Base-by-base conservation (phyloP, 2,113 vertebrate genomes). In the Ptilonorhynchus violaceus region DNA sequence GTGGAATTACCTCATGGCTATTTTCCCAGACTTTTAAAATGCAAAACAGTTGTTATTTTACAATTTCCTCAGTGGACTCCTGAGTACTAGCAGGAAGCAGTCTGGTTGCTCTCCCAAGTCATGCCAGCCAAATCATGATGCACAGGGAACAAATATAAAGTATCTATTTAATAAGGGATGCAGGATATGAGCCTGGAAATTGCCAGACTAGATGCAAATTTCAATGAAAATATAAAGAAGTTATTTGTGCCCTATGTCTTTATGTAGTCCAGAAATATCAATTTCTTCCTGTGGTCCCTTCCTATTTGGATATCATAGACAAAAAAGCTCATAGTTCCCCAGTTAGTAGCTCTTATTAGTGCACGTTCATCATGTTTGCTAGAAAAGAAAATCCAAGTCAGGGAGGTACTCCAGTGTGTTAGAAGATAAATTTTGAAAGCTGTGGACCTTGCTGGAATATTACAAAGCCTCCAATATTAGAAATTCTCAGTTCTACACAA, bases 91-190 rank as follows among this genome's bases (percentile, higher is more conserved):
- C 23, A 84, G 58, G 49, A 83, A 80, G 35, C 27, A 55, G 27
- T 13, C n/a, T 44, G 13, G 16, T 53, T 89, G 11, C 5, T 78
- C 15, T 58, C 44, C 10, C 22, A 52, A 35, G 44, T n/a, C 25
- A 15, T 14, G 6, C 23, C 35, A 63, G 17, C 31, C 4, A 74
- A 69, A 86, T 95, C 31, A 47, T 96, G 89, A 92, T 96, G 64
- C 79, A 89, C 0, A 64, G 59, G 9, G 44, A 42, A 37, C 88
- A 96, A 67, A 97, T 66, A 22, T 0, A 33, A 82, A 60, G 19
- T 92, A 79, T 41, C 84, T 96, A 5, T 96, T 89, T 53, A 97
- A 94, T 49, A 97, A 91, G 1, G 42, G 68, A 41, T 97, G 84
- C 85, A 70, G 93, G 1, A 49, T 62, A 33, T 80, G 59, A 88